A percentile compares a stretch with the other conserved stretches of the same genome.
Conservation (phyloP, 1,140 invertebrate genomes). For the Bombus confusus region DNA sequence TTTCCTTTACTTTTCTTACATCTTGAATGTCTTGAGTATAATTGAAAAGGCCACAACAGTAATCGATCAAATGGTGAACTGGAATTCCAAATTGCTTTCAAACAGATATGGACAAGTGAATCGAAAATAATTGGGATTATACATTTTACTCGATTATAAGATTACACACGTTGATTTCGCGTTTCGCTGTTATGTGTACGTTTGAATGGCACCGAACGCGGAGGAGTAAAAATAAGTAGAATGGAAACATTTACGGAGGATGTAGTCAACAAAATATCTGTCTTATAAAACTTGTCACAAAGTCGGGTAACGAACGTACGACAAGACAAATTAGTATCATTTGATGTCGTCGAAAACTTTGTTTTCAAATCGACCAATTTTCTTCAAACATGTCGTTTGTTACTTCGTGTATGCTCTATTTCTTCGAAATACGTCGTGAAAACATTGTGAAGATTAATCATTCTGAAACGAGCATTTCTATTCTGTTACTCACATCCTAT, state of each 20-base stretch:
- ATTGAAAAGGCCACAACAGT: not conserved
- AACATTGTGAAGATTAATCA: not conserved
- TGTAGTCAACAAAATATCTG: not conserved
- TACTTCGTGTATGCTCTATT: not conserved
- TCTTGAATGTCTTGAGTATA: not conserved
- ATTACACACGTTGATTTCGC: not conserved
- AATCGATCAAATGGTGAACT: not conserved
- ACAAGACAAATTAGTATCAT: not conserved
- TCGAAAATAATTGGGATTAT: constrained; percentile 31
- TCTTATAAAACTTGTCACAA: not conserved
- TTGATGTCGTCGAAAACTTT: not conserved
- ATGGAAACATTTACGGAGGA: not conserved
- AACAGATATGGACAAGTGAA: constrained; percentile 8
- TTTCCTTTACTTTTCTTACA: no score
- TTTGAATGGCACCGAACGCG: no score
- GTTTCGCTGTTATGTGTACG: no score
- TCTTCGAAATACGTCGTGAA: not conserved
- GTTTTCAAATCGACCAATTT: not conserved
- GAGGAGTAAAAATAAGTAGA: not conserved
- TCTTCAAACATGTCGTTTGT: not conserved
- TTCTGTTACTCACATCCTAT: no score
- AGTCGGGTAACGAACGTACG: not conserved
- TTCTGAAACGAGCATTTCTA: not conserved
- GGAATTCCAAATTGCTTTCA: not conserved
- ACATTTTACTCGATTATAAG: constrained; percentile 3